Percentiles rank a stretch among this genome's conserved stretches.
phyloP scores from a whole-genome alignment of 2,888 invertebrate genomes.

The Allophyes oxyacanthae region DNA sequence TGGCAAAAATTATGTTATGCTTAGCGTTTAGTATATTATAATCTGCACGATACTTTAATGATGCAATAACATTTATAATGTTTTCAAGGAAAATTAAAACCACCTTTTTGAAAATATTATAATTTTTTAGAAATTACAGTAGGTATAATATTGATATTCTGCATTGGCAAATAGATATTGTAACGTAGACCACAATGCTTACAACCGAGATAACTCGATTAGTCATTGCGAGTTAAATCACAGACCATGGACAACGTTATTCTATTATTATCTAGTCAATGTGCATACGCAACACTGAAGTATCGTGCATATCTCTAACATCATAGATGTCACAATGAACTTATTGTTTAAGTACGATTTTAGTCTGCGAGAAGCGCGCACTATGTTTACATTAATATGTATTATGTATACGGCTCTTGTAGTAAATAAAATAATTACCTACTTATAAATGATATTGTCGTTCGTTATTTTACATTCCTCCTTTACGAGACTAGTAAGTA shows the following conservation, averaged over 20 bases:
- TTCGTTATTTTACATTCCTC: conserved; percentile 20
- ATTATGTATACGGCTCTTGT: conserved; percentile 55
- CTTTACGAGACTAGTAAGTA: conserved; percentile 1
- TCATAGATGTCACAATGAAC: conserved; percentile 9
- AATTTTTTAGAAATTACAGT: too few relatives aligned
- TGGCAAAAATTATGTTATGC: too few relatives aligned
- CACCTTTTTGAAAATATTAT: too few relatives aligned
- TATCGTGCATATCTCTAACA: conserved; percentile 9
- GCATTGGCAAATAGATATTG: background rate
- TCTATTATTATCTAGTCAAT: background rate
- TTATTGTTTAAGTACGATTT: conserved; percentile 10
- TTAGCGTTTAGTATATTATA: background rate
- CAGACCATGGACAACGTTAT: conserved; percentile 1
- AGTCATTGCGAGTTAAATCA: background rate
- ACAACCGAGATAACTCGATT: background rate
- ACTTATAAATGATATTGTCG: conserved; percentile 16
- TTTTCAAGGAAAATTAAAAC: background rate
- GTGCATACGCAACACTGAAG: conserved; percentile 18
- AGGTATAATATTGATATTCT: conserved; percentile 1
- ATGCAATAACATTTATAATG: background rate
- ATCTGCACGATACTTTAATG: conserved; percentile 17
- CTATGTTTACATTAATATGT: conserved; percentile 34
- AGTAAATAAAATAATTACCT: conserved; percentile 52
- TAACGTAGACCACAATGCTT: background rate
- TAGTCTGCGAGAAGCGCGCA: too few relatives aligned